These are phyloP conservation scores for Aphidius gifuensis DNA, from an alignment of 1,140 invertebrate species.

Conservation along the genomic window DNA sequence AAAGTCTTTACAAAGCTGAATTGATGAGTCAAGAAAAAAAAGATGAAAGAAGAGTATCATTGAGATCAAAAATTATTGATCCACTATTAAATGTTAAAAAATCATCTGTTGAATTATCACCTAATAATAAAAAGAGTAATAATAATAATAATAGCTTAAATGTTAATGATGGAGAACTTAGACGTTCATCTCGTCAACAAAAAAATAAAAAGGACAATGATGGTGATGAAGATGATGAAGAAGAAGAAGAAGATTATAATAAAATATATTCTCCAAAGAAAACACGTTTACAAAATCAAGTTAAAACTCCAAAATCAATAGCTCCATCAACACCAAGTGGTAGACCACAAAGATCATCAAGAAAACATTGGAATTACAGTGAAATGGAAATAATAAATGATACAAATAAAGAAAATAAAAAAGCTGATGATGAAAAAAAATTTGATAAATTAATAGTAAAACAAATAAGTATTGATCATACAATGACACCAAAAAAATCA, in stretches of 20 bases:
- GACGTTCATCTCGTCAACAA: not conserved
- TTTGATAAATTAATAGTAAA: conserved; percentile 4
- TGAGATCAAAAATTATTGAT: conserved; percentile 1
- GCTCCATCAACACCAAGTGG: not conserved
- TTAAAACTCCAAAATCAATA: not conserved
- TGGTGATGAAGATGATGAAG: no score
- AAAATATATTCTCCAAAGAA: no score
- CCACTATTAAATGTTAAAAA: not conserved
- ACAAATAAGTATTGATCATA: conserved; percentile 6
- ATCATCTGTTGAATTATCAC: not conserved
- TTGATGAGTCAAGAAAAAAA: not conserved
- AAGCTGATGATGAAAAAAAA: conserved; percentile 18
- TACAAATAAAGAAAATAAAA: conserved; percentile 10
- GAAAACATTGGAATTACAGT: not conserved
- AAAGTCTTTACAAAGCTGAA: conserved; percentile 37
- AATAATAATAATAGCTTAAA: not conserved
- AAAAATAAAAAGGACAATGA: not conserved
- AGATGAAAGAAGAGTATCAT: conserved; percentile 1
- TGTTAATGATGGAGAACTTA: not conserved
- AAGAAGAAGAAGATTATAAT: not conserved
- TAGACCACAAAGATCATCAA: not conserved
- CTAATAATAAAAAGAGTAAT: conserved; percentile 6
- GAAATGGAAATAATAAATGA: conserved; percentile 6
- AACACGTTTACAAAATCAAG: not conserved
- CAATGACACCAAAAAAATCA: conserved; percentile 9